Evolutionary conservation across 2,888 invertebrate species (phyloP).

Genomic region (Nezara viridula): DNA sequence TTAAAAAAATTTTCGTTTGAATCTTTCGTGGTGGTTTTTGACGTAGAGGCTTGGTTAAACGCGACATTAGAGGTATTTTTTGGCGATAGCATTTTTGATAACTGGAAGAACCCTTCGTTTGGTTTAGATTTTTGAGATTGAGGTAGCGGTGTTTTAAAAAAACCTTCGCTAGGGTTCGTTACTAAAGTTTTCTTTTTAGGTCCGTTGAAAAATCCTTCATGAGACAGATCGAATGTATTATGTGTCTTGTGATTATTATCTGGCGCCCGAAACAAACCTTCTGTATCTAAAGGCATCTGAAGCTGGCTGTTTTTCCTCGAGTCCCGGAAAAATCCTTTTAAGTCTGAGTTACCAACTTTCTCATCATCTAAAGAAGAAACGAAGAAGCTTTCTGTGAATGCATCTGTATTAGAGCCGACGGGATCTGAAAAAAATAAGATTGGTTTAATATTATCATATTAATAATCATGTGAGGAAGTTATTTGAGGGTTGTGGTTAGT

Average conservation of each 20-base stretch:
- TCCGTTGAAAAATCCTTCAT: neutral
- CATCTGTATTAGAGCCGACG: neutral
- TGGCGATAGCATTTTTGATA: neutral
- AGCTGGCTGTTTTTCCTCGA: neutral
- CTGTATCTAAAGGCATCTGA: neutral
- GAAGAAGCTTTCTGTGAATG: neutral
- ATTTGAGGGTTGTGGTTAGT: too few species aligned
- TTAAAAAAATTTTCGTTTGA: neutral
- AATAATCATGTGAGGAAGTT: too few species aligned
- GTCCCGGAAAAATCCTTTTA: neutral
- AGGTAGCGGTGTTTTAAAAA: neutral
- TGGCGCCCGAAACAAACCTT: neutral
- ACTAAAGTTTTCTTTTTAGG: neutral
- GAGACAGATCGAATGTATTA: neutral
- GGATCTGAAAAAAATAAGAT: neutral
- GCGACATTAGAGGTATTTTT: neutral
- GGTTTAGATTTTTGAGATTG: neutral
- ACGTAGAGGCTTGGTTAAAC: neutral
- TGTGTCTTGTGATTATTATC: neutral
- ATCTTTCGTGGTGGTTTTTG: neutral
- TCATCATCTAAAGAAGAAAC: neutral
- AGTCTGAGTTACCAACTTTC: neutral
- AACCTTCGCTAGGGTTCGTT: neutral
- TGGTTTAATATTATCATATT: neutral
- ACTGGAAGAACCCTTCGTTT: slow-evolving; percentile 11